phyloP scores from a whole-genome alignment of 2,888 invertebrate genomes.

The Anticlea derivata region DNA sequence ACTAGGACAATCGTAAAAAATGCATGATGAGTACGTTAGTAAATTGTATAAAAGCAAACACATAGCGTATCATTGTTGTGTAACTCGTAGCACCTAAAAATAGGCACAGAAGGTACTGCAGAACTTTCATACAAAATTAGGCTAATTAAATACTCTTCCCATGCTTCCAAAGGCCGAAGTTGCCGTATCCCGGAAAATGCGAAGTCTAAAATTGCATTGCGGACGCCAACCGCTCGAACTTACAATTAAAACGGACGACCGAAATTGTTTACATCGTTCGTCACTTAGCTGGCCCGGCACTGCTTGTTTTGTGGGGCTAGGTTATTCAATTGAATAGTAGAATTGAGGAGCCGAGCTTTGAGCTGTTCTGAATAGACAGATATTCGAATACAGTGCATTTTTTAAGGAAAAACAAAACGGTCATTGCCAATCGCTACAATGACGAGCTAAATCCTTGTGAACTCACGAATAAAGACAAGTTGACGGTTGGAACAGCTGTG shows the following conservation, averaged over 20 bases:
- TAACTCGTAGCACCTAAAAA: constrained; percentile 6
- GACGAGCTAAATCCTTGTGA: too few species aligned
- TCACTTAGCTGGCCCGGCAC: constrained; percentile 68
- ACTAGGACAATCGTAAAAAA: too few species aligned
- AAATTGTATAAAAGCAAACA: too few species aligned
- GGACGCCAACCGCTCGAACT: constrained; percentile 64
- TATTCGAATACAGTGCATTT: too few species aligned
- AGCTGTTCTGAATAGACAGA: neutral
- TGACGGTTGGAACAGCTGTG: too few species aligned
- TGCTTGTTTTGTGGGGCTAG: constrained; percentile 26
- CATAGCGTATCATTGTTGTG: too few species aligned
- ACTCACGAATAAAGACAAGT: too few species aligned
- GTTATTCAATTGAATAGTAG: constrained; percentile 7
- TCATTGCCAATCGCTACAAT: too few species aligned
- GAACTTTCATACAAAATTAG: constrained; percentile 17
- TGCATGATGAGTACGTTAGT: too few species aligned
- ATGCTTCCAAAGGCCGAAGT: constrained; percentile 32
- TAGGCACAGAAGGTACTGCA: neutral
- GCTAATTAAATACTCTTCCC: constrained; percentile 16
- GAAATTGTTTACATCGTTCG: constrained; percentile 82
- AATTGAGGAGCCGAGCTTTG: neutral
- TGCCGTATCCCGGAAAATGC: constrained; percentile 49
- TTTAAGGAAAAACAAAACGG: too few species aligned
- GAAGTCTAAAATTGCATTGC: constrained; percentile 71
- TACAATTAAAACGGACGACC: constrained; percentile 83